A percentile compares a stretch with the other conserved stretches of the same genome.
These are phyloP conservation scores for Heterodera carotae DNA, from an alignment of 1,140 invertebrate genomes.

Conservation along the genomic window DNA sequence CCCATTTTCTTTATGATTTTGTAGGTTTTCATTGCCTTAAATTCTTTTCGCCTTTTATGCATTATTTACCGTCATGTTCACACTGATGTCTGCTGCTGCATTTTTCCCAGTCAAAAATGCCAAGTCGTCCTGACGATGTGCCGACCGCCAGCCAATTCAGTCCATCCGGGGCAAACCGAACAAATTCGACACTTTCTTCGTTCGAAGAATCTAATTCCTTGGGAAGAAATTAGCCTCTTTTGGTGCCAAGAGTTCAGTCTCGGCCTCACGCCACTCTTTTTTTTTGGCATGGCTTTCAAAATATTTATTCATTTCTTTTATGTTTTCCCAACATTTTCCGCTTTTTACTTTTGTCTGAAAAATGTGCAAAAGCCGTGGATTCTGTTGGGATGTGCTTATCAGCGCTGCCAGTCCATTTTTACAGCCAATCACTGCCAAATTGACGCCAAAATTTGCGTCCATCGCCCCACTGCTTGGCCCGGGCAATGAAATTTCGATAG, in stretches of 20 bases:
- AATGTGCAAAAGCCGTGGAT: slow-evolving; percentile 26
- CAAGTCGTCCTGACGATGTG: slow-evolving; percentile 27
- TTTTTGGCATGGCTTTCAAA: no score
- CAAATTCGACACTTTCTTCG: slow-evolving; percentile 34
- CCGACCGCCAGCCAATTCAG: slow-evolving; percentile 49
- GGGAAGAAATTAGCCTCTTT: no score
- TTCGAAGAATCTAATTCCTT: slow-evolving; percentile 4
- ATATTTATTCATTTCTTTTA: no score
- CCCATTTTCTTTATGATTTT: no score
- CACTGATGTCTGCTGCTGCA: slow-evolving; percentile 38
- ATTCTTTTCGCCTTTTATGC: not conserved
- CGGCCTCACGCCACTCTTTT: no score
- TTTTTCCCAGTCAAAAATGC: slow-evolving; percentile 41
- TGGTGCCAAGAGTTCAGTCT: no score
- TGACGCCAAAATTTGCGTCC: slow-evolving; percentile 23
- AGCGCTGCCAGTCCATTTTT: slow-evolving; percentile 38
- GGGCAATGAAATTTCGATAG: slow-evolving; percentile 23
- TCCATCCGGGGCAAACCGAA: slow-evolving; percentile 30
- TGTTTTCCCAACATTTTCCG: no score
- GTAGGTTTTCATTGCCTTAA: no score
- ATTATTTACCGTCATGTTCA: slow-evolving; percentile 34
- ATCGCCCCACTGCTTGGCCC: slow-evolving; percentile 29
- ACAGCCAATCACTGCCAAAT: slow-evolving; percentile 40
- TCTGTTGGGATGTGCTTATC: slow-evolving; percentile 37
- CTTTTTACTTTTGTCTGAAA: slow-evolving; percentile 29